Evolutionary conservation across 1,140 invertebrate species (phyloP).

Genomic region (Rhagoletis pomonella): DNA sequence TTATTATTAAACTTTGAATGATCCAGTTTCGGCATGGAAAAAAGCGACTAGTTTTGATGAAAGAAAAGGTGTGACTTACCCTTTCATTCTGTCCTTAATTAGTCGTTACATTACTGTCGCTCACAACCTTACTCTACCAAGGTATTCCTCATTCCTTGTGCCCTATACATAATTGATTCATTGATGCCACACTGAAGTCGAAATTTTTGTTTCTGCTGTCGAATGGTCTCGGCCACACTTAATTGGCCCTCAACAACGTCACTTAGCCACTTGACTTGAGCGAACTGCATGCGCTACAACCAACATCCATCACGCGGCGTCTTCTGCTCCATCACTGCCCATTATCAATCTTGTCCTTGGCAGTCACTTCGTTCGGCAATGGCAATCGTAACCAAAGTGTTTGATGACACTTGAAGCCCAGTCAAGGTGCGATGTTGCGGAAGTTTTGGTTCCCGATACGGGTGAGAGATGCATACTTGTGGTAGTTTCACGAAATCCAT

Average conservation of each 20-base stretch:
- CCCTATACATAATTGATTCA: too few species aligned
- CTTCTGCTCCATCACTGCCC: not conserved
- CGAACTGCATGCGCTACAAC: not conserved
- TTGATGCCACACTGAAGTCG: too few species aligned
- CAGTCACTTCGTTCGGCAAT: not conserved
- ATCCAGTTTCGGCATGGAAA: too few species aligned
- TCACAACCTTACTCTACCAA: too few species aligned
- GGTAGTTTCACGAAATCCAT: not conserved
- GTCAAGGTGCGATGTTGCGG: not conserved
- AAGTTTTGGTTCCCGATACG: not conserved
- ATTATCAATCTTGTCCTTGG: not conserved
- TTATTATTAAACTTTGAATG: too few species aligned
- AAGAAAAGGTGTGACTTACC: too few species aligned
- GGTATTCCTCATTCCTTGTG: too few species aligned
- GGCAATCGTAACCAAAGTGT: not conserved
- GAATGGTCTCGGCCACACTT: not conserved
- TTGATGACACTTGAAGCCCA: slow-evolving; percentile 4
- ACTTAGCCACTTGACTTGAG: slow-evolving; percentile 7
- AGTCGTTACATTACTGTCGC: too few species aligned
- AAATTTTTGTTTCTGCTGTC: not conserved
- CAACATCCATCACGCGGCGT: not conserved
- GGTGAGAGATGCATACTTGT: not conserved
- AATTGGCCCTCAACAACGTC: slow-evolving; percentile 15
- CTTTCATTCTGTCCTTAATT: too few species aligned
- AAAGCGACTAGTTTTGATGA: too few species aligned